Conservation (phyloP, 2,888 invertebrate genomes). For the Andrena camellia region DNA sequence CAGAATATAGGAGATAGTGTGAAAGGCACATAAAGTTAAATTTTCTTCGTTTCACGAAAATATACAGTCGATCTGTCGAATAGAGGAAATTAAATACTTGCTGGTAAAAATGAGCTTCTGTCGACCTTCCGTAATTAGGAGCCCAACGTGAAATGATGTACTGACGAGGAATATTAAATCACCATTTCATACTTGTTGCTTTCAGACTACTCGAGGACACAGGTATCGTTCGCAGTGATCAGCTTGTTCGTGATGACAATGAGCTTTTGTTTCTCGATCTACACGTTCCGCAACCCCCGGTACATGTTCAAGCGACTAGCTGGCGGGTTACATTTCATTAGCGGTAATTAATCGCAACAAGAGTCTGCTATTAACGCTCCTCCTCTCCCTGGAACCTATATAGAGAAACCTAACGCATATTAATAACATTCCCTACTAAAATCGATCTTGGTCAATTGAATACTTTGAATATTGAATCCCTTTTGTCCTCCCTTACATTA, state of each 20-base stretch:
- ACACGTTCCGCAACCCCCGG: constrained; percentile 93
- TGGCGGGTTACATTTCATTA: constrained; percentile 93
- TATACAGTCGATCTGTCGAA: no score
- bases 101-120: no score
- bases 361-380: not conserved
- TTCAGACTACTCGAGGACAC: constrained; percentile 93
- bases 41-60: no score
- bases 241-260: constrained; percentile 92
- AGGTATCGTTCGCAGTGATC: constrained; percentile 94
- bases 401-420: no score
- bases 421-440: no score
- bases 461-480: no score
- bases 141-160: not conserved
- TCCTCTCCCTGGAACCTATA: no score
- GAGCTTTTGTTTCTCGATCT: constrained; percentile 93
- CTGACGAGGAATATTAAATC: not conserved
- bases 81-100: no score
- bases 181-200: not conserved
- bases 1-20: no score
- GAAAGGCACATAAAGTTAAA: no score
- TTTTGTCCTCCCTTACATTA: no score
- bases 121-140: not conserved
- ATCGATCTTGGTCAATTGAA: no score
- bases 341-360: constrained; percentile 87
- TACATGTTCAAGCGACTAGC: constrained; percentile 96